phyloP scores from a whole-genome alignment of 2,797 vertebrate genomes.

The Acanthis flammea region DNA sequence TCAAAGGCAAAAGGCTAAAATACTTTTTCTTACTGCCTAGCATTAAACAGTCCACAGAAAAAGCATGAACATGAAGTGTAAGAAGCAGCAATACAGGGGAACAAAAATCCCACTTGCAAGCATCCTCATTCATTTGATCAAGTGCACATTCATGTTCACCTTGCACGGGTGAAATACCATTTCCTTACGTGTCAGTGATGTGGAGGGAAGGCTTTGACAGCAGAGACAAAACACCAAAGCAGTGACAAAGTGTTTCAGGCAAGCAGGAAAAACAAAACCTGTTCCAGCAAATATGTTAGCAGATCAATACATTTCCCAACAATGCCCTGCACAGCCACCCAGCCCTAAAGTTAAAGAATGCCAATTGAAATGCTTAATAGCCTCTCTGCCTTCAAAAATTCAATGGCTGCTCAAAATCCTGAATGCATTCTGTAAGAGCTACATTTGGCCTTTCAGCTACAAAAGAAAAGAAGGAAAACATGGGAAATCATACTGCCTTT shows the following conservation, averaged over 20 bases:
- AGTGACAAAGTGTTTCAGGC: conserved; percentile 34
- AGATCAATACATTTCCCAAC: conserved; percentile 66
- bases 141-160: neutral
- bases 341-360: conserved; percentile 49
- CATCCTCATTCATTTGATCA: neutral
- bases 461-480: conserved; percentile 21
- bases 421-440: conserved; percentile 24
- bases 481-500: conserved; percentile 14
- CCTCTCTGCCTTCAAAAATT: conserved; percentile 48
- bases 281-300: conserved; percentile 54
- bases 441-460: neutral
- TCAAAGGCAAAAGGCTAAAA: neutral
- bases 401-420: conserved; percentile 18
- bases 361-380: conserved; percentile 39
- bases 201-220: neutral
- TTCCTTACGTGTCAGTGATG: neutral
- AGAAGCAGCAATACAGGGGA: neutral
- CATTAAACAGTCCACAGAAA: neutral
- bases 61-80: neutral
- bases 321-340: conserved; percentile 27
- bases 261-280: conserved; percentile 25
- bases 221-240: conserved; percentile 39
- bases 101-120: neutral
- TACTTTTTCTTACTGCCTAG: neutral
- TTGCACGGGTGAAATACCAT: neutral